Conservation (phyloP, 2,888 invertebrate genomes). For the Beris morrisii region DNA sequence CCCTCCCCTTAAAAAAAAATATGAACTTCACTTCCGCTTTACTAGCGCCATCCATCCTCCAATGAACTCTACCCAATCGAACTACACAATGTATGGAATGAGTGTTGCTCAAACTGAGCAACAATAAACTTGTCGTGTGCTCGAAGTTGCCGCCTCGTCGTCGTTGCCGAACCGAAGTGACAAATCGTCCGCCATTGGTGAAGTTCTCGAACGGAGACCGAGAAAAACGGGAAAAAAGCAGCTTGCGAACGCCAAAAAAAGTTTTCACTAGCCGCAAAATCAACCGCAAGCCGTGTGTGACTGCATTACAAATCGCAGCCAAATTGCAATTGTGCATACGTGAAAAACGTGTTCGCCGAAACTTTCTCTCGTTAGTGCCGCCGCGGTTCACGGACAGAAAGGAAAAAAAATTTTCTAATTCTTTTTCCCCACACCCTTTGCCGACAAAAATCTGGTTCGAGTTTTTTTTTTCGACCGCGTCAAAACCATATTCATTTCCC, state of each 20-base stretch:
- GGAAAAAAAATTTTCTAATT: background rate
- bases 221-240: constrained; percentile 8
- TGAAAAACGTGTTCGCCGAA: constrained; percentile 12
- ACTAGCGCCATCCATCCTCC: no score
- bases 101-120: no score
- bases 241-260: background rate
- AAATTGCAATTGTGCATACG: background rate
- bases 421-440: constrained; percentile 2
- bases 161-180: constrained; percentile 14
- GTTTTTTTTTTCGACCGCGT: background rate
- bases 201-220: constrained; percentile 5
- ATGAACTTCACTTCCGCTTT: no score
- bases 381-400: constrained; percentile 12
- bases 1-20: no score
- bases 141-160: background rate
- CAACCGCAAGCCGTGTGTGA: background rate
- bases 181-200: constrained; percentile 32
- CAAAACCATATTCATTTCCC: background rate
- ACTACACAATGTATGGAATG: no score
- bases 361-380: constrained; percentile 7
- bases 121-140: no score
- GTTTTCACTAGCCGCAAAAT: background rate
- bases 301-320: no score
- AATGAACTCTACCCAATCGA: no score
- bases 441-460: background rate